These are phyloP conservation scores for Pardosa pseudoannulata DNA, from an alignment of 2,888 invertebrate genomes.

Conservation along the genomic window DNA sequence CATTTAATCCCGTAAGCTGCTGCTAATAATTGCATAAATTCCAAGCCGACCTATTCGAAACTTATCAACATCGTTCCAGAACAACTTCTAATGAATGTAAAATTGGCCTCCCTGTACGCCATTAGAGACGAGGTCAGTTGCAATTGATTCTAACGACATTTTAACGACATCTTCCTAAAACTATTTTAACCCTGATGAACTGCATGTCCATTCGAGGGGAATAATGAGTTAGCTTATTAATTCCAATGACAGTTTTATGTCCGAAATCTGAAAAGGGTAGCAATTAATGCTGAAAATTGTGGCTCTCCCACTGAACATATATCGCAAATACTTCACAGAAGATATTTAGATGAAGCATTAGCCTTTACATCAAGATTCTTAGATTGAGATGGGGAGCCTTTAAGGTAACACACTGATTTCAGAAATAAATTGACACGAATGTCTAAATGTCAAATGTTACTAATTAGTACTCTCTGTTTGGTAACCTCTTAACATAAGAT, in stretches of 20 bases:
- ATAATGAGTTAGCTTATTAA: slow-evolving; percentile 52
- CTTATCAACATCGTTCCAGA: neutral
- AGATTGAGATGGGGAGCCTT: too few species aligned
- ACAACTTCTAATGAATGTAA: slow-evolving; percentile 41
- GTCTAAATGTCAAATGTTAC: too few species aligned
- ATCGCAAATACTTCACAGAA: slow-evolving; percentile 37
- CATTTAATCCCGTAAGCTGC: too few species aligned
- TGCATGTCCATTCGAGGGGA: slow-evolving; percentile 39
- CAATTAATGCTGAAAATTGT: slow-evolving; percentile 59
- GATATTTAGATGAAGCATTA: slow-evolving; percentile 20
- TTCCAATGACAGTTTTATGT: slow-evolving; percentile 51
- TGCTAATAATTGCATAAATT: neutral
- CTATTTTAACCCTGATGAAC: slow-evolving; percentile 66
- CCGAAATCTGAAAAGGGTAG: slow-evolving; percentile 37
- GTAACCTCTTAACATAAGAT: too few species aligned
- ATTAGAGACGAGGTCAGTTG: slow-evolving; percentile 59
- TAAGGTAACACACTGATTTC: too few species aligned
- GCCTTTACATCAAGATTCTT: too few species aligned
- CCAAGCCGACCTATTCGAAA: neutral
- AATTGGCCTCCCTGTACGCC: slow-evolving; percentile 56
- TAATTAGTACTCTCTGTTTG: too few species aligned
- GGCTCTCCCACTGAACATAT: slow-evolving; percentile 50
- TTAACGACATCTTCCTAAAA: slow-evolving; percentile 62
- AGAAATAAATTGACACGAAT: too few species aligned
- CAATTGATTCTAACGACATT: slow-evolving; percentile 69